Conservation (phyloP, 1,140 invertebrate genomes). For the Spodoptera litura region DNA sequence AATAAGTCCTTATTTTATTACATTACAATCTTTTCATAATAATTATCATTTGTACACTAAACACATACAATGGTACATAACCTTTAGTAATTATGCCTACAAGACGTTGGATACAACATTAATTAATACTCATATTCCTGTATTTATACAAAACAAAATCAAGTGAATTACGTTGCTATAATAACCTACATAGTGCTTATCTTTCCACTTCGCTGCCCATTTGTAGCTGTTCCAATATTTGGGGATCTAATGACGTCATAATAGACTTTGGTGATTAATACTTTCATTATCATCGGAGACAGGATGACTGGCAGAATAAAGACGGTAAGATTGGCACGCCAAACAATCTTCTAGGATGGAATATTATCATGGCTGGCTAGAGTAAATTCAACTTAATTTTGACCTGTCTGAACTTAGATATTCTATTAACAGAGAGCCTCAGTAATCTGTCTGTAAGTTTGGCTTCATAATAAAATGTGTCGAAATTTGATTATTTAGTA, state of each 20-base stretch:
- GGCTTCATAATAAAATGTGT: too few relatives aligned
- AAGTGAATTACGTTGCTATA: slow-evolving; percentile 32
- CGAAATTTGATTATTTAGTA: too few relatives aligned
- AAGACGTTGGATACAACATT: neutral
- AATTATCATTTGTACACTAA: too few relatives aligned
- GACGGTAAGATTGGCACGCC: neutral
- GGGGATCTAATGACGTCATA: slow-evolving; percentile 57
- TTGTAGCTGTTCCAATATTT: slow-evolving; percentile 51
- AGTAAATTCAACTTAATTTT: too few relatives aligned
- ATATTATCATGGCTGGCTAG: neutral
- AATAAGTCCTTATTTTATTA: too few relatives aligned
- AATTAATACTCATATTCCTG: neutral
- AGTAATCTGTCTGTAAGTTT: too few relatives aligned
- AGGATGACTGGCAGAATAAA: slow-evolving; percentile 50
- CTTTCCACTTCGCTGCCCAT: slow-evolving; percentile 55
- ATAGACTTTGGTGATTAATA: slow-evolving; percentile 55
- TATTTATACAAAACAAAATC: slow-evolving; percentile 31
- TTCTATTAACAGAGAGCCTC: too few relatives aligned
- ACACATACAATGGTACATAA: too few relatives aligned
- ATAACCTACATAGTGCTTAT: slow-evolving; percentile 53
- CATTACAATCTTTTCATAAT: too few relatives aligned
- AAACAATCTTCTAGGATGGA: neutral
- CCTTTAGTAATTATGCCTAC: slow-evolving; percentile 6
- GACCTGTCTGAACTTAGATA: too few relatives aligned
- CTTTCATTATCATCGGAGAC: slow-evolving; percentile 47